These are phyloP conservation scores for Melanerpes formicivorus DNA, from an alignment of 2,113 vertebrate species.

Conservation along the genomic window DNA sequence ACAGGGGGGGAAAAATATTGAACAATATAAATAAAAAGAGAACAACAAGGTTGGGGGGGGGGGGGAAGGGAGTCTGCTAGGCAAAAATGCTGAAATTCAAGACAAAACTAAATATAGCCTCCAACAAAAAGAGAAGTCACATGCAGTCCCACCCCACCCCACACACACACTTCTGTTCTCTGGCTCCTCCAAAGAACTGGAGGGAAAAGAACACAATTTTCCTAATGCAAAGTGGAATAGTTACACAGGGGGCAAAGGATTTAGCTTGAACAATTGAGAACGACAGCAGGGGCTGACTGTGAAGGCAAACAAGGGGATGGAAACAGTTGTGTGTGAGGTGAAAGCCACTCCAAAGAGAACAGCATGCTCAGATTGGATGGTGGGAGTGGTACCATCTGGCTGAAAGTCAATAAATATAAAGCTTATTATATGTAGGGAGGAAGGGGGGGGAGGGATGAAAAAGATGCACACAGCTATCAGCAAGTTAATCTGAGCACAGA, in stretches of 20 bases:
- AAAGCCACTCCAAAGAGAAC: background rate
- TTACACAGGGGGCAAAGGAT: background rate
- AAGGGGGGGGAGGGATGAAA: background rate
- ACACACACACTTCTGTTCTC: background rate
- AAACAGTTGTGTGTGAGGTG: background rate
- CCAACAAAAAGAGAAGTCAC: background rate
- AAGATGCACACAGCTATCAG: background rate
- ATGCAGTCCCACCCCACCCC: background rate
- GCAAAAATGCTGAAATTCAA: background rate
- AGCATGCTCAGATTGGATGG: background rate
- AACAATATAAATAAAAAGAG: background rate
- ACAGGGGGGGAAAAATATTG: background rate
- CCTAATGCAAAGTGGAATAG: background rate
- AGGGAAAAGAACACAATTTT: background rate
- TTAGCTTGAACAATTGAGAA: background rate
- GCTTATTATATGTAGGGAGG: background rate
- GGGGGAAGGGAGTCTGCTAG: background rate
- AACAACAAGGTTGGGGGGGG: background rate
- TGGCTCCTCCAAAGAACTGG: background rate
- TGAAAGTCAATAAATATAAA: background rate
- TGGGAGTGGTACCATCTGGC: slow-evolving; percentile 47
- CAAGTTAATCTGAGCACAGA: background rate
- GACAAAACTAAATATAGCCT: background rate
- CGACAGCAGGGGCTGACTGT: background rate
- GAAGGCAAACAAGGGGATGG: background rate